Base-by-base conservation (phyloP, 2,797 vertebrate genomes). In the Nyctalus aviator region DNA sequence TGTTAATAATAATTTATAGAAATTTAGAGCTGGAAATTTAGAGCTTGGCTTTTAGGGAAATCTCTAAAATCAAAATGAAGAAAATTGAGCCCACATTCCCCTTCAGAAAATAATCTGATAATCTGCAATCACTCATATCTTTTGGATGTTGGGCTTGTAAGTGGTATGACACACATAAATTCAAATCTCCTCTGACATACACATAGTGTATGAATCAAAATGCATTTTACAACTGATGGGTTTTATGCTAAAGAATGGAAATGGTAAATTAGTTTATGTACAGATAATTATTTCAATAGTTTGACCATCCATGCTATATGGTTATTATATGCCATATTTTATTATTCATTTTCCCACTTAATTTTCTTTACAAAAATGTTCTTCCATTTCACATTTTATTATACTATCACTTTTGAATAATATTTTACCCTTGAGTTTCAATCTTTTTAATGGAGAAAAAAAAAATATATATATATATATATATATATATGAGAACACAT, bases 351-450 rank as follows among this genome's bases (percentile, higher is more conserved):
- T 30, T 66, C 5, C 37, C 15, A 44, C 46, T 69, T 86, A 89
- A 84, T 14, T 84, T 6, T 12, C 6, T 76, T 91, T 79, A 85
- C 17, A 86, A 88, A 57, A 20, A 41, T 88, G 53, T 27, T 76
- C 53, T 71, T 83, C 3, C 32, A 86, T 15, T 79, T 85, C 9
- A 78, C 30, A 86, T 62, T 77, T 85, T 95, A 93, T 71, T 37
- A 66, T 21, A 53, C 14, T 53, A 53, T 71, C 3, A 59, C 72
- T 69, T 79, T 50, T 71, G 41, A 5, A 44, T 72, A 86, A 89
- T 75, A 91, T 66, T 89, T 92, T 90, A 94, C 2, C 4, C 15
- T 53, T 84, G 48, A 76, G 23, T 90, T 90, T 88, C 14, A 66
- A 72, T 1, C 7, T 35, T 46, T 64, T 89, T 55, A 89, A 50